Evolutionary conservation across 2,888 invertebrate species (phyloP), one percentile per base, ranked within the genome.

Genomic region (Cremastinae sp.): DNA sequence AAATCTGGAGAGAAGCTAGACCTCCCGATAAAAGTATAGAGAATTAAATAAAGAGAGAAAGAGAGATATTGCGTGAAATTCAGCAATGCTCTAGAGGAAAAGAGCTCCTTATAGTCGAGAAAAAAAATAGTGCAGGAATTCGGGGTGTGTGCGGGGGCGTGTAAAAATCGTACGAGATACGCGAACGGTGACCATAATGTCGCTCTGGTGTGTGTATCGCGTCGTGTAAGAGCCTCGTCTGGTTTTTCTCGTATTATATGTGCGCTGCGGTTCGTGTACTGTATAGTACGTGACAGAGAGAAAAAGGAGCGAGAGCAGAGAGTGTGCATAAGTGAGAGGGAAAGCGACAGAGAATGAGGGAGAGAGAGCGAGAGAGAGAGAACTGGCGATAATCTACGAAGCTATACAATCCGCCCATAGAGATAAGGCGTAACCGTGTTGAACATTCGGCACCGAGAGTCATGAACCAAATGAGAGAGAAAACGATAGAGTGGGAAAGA

Each of bases 321-420:
- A n/a, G n/a, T n/a, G n/a, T n/a, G n/a, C n/a, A n/a, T 5, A 28
- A 2, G 28, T 28, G 28, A 28, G 28, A 28, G 9, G 9, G 41
- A 12, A 9, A 41, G 41, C 1, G 41, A 9, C 10, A 41, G 9
- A 41, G 9, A 2, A 12, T 28, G 41, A 41, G 41, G 4, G 41
- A 41, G 16, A 14, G 49, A 35, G n/a, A 20, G 41, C 49, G 41
- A 28, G n/a, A 39, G 16, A 22, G 12, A 28, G 56, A 61, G 69
- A 66, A 58, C 14, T 37, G 73, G 79, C 79, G 83, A 86, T 87
- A 86, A 86, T 86, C 82, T 82, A 82, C 79, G 70, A 77, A 82
- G 80, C 79, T 81, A 77, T 81, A 70, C 83, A 85, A 85, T 86
- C 84, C 87, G 84, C 86, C 87, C 86, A 86, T 84, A 75, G 78